Evolutionary conservation across 64 coral and sea anemone species (phyloP).

Genomic region (Montipora efflorescens): DNA sequence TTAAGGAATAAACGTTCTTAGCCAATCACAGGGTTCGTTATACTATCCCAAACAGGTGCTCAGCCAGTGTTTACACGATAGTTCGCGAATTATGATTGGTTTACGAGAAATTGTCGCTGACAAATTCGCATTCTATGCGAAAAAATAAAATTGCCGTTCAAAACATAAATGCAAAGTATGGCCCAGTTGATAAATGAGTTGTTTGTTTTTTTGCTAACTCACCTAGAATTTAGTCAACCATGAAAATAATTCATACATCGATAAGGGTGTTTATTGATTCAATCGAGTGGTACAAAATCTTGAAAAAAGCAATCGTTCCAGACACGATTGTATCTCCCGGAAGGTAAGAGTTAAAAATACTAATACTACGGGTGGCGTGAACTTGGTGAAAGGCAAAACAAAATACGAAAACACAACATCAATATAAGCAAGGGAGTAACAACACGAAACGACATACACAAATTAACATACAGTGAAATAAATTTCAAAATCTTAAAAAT

Average conservation of each 20-base stretch:
- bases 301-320: neutral
- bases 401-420: neutral
- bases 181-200: neutral
- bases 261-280: neutral
- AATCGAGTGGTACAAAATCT: neutral
- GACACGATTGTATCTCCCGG: neutral
- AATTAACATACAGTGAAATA: conserved; percentile 32
- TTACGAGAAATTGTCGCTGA: neutral
- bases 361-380: neutral
- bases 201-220: too few species aligned
- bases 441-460: neutral
- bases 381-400: neutral
- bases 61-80: conserved; percentile 33
- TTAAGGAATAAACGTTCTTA: neutral
- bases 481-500: conserved; percentile 51
- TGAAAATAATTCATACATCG: neutral
- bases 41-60: conserved; percentile 74
- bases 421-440: conserved; percentile 43
- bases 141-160: conserved; percentile 58
- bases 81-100: conserved; percentile 73
- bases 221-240: neutral
- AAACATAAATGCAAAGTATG: neutral
- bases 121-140: conserved; percentile 27
- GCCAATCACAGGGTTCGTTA: conserved; percentile 65
- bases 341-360: neutral